These are phyloP conservation scores for Nyctalus aviator DNA, from an alignment of 2,797 vertebrate species.

Conservation along the genomic window DNA sequence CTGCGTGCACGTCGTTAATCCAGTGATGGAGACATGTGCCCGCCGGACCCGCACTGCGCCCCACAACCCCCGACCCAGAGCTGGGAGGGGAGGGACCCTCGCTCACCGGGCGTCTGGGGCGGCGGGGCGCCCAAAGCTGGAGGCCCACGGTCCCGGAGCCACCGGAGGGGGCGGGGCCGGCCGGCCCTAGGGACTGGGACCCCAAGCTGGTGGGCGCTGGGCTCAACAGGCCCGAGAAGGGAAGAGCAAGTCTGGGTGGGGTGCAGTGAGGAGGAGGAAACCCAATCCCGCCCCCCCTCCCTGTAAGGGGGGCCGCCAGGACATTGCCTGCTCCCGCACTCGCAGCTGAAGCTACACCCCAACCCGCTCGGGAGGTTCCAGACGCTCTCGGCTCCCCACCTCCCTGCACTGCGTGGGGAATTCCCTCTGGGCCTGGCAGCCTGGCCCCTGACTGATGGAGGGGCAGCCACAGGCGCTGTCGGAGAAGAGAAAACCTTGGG, in stretches of 20 bases:
- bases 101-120: background rate
- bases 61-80: constrained; percentile 16
- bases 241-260: background rate
- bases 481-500: constrained; percentile 70
- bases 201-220: background rate
- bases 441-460: background rate
- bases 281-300: background rate
- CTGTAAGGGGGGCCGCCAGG: background rate
- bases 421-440: background rate
- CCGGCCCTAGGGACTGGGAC: background rate
- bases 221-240: background rate
- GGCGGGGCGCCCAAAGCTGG: background rate
- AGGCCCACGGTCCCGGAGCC: background rate
- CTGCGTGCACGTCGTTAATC: constrained; percentile 79
- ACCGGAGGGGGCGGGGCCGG: constrained; percentile 14
- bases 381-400: background rate
- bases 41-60: constrained; percentile 68
- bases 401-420: background rate
- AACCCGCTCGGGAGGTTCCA: background rate
- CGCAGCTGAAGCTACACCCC: background rate
- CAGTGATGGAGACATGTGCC: constrained; percentile 72
- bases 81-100: background rate
- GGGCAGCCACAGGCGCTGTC: background rate
- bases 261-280: background rate
- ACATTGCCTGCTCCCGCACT: background rate